Evolutionary conservation across 2,888 invertebrate genomes (phyloP).

Genomic region (Cephus pygmeus): DNA sequence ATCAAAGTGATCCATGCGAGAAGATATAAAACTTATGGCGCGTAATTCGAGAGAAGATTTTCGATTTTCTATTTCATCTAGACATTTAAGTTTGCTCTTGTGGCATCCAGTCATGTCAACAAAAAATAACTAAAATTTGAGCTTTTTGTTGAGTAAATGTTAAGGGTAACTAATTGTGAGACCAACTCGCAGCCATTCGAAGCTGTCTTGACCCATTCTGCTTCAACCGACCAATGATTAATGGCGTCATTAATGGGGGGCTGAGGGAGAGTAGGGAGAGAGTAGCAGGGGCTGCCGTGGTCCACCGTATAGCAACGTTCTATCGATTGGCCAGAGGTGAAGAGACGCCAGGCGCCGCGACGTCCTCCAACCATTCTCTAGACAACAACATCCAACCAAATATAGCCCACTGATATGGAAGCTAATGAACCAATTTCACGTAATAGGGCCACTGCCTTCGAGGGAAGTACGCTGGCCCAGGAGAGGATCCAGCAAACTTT

Average conservation of each 20-base stretch:
- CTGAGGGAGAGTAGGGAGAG: background rate
- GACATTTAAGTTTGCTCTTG: no score
- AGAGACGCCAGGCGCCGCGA: slow-evolving; percentile 38
- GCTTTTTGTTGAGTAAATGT: slow-evolving; percentile 4
- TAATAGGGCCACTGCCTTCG: slow-evolving; percentile 38
- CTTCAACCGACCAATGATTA: background rate
- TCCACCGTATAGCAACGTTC: background rate
- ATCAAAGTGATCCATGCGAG: no score
- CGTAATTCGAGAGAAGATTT: no score
- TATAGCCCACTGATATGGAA: slow-evolving; percentile 41
- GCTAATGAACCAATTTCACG: slow-evolving; percentile 53
- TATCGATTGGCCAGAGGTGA: slow-evolving; percentile 35
- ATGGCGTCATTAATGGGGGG: slow-evolving; percentile 5
- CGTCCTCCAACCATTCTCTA: slow-evolving; percentile 32
- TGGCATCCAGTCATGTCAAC: no score
- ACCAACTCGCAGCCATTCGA: background rate
- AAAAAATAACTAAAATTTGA: background rate
- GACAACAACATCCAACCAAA: slow-evolving; percentile 47
- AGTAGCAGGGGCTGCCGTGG: background rate
- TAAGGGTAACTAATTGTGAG: slow-evolving; percentile 1
- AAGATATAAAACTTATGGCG: no score
- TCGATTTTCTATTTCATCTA: no score
- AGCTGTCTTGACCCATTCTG: background rate
- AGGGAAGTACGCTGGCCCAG: slow-evolving; percentile 18
- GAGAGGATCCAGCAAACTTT: no score